Evolutionary conservation across 2,113 vertebrate genomes (phyloP), one percentile per base, ranked within the genome.

Genomic region (Noctilio leporinus): DNA sequence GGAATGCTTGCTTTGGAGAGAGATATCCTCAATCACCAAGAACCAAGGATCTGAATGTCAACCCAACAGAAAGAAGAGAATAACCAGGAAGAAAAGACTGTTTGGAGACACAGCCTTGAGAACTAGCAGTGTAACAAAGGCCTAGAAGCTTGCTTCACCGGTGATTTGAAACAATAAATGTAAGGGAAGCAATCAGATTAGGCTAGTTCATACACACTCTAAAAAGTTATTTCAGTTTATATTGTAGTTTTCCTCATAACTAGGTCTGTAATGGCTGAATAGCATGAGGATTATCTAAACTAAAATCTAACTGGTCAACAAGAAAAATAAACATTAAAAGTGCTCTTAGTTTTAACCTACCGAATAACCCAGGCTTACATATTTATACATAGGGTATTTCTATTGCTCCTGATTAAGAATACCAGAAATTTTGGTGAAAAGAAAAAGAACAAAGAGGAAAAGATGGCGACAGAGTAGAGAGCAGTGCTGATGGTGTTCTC

Each of bases 301-400:
- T 73, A 88, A 97, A 85, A 82, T 88, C 69, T 14, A 75, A 64
- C 17, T 35, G 80, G 65, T 81, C 51, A 87, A 51, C 77, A 86
- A 87, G 35, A 57, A 93, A 94, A 92, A 76, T 45, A 89, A 96
- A 85, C 43, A 91, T 15, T 70, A 55, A 84, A 89, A 87, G 22
- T 1, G 33, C 38, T 73, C 53, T 51, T 40, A 65, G 26, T 69
- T 28, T 84, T 49, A 81, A 69, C 75, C 62, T 82, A 84, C 26
- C 64, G 96, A 83, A 75, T 65, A 91, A 75, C 11, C 53, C 89
- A 38, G 12, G 33, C 22, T 28, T 78, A 78, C 7, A 57, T 89
- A 80, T 47, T 38, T 94, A 69, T 9, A 77, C 9, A 78, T 70
- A n/a, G 12, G 5, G 45, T 49, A 92, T 72, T 89, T 91, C 33